Evolutionary conservation across 2,888 invertebrate species (phyloP).

Genomic region (Nemotelus pantherinus): DNA sequence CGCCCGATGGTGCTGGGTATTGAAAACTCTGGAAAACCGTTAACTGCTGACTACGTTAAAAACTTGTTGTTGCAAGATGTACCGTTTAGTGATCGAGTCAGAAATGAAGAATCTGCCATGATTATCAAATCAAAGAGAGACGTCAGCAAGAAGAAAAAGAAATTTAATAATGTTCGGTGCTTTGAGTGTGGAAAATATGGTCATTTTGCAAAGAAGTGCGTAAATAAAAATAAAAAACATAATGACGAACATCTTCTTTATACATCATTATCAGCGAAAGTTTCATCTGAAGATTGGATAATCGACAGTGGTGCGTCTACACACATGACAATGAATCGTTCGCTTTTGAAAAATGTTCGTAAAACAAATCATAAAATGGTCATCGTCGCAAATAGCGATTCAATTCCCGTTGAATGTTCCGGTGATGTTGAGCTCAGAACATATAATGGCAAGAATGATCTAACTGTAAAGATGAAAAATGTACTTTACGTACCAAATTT

Average conservation of each 20-base stretch:
- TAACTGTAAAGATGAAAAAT: neutral
- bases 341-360: neutral
- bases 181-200: neutral
- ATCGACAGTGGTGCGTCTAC: neutral
- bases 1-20: neutral
- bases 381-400: neutral
- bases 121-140: neutral
- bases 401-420: neutral
- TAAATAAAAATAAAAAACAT: neutral
- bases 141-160: neutral
- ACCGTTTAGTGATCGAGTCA: too few relatives aligned
- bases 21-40: neutral
- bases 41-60: neutral
- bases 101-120: neutral
- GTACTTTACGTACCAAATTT: neutral
- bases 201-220: neutral
- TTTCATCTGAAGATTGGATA: neutral
- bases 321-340: neutral
- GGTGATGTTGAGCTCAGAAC: neutral
- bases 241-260: neutral
- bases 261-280: neutral
- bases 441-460: neutral
- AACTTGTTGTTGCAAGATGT: neutral
- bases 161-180: neutral
- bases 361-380: neutral